Evolutionary conservation across 2,113 vertebrate species (phyloP).

Genomic region (Axis porcinus): DNA sequence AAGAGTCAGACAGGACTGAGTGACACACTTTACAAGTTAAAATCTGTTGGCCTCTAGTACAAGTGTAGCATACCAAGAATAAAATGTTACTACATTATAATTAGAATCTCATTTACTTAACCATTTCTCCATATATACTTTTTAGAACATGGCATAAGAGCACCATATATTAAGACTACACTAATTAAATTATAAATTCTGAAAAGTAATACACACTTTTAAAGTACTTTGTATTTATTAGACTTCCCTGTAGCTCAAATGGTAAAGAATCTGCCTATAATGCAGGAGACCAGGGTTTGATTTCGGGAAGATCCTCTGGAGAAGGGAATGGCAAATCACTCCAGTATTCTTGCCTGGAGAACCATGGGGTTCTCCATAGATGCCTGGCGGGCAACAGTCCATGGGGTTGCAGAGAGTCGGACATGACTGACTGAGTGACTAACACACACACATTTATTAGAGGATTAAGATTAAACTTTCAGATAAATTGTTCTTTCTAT

Average conservation of each 20-base stretch:
- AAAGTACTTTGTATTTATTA: background rate
- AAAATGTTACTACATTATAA: slow-evolving; percentile 11
- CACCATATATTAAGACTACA: background rate
- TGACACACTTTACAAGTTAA: background rate
- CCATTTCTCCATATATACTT: background rate
- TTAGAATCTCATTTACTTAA: background rate
- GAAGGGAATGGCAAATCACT: background rate
- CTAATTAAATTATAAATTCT: background rate
- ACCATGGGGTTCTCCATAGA: background rate
- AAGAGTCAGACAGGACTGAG: background rate
- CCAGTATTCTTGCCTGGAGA: background rate
- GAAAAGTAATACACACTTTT: background rate
- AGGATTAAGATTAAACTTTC: background rate
- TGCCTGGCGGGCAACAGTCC: background rate
- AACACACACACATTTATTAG: background rate
- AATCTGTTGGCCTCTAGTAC: background rate
- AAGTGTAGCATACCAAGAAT: background rate
- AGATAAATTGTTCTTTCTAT: background rate
- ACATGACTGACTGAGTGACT: background rate
- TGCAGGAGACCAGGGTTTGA: background rate
- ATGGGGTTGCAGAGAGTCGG: background rate
- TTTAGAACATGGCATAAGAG: background rate
- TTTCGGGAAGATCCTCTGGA: background rate
- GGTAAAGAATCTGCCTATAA: background rate
- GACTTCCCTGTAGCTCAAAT: background rate